Evolutionary conservation across 1,140 invertebrate species (phyloP).

Genomic region (Nephotettix cincticeps): DNA sequence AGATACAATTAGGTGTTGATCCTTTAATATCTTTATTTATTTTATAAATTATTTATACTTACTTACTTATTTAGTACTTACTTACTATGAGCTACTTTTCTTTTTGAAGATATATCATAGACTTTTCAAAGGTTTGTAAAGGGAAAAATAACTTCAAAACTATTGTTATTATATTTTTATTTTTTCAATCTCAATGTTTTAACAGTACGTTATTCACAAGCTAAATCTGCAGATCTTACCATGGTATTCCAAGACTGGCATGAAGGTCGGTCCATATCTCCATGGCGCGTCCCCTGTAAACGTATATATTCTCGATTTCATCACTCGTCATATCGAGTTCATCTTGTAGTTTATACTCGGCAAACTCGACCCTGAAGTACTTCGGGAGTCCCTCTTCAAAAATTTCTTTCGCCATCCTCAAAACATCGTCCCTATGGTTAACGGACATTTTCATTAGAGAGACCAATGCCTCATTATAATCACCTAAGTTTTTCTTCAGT

Average conservation of each 20-base stretch:
- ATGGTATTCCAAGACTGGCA: neutral
- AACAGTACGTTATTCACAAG: too few species aligned
- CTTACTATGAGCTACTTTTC: too few species aligned
- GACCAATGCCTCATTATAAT: neutral
- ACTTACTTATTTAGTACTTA: too few species aligned
- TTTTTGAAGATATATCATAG: too few species aligned
- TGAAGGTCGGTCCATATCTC: neutral
- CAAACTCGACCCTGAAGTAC: neutral
- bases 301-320: neutral
- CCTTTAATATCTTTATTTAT: too few species aligned
- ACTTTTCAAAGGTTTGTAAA: too few species aligned
- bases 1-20: too few species aligned
- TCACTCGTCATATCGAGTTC: neutral
- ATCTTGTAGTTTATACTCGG: slow-evolving; percentile 9
- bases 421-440: neutral
- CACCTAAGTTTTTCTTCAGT: neutral
- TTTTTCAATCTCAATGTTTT: too few species aligned
- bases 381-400: neutral
- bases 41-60: too few species aligned
- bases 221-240: neutral
- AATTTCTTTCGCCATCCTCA: neutral
- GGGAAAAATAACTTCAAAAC: too few species aligned
- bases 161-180: too few species aligned
- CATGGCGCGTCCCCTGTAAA: neutral
- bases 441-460: neutral